Base-by-base conservation (phyloP, 2,797 vertebrate genomes). In the Gymnocypris eckloni region DNA sequence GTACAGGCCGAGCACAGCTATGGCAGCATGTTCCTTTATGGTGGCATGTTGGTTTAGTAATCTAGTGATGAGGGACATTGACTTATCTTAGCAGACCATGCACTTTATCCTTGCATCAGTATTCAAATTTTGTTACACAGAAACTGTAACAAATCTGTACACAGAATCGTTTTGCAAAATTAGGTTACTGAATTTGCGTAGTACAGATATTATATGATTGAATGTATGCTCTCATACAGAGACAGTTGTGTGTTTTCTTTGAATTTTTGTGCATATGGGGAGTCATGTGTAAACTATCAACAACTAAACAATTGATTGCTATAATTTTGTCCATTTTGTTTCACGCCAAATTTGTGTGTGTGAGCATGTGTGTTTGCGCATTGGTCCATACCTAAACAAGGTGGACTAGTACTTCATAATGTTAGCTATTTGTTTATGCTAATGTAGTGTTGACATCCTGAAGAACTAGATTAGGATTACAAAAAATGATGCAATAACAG, bases 81-180 rank as follows among this genome's bases (percentile, higher is more conserved):
- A 82, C 4, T 52, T 37, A 64, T 73, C 41, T 77, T 66, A n/a
- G 67, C 69, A 83, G 75, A 76, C 43, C 8, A 70, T 87, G 86
- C 80, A 85, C 85, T 89, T 87, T 89, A 86, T 75, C 8, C 48
- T 70, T 43, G 11, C 61, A 54, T 75, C 61, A 59, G 61, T 64
- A 76, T 73, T 81, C 37, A 41, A 69, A 41, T 77, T 61, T 69
- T 72, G 61, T 78, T 41, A 56, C 37, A 66, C 12, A 15, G 33
- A 78, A 75, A 54, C 16, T 39, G 54, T 48, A 69, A 54, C 28
- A 82, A 16, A 83, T 83, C 37, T 64, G 16, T 75, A 84, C 9
- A 15, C 54, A 37, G 41, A 50, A 54, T 28, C 15, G 2, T 69
- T 70, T 70, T 54, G 28, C 20, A 28, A 45, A 37, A 48, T 67